Evolutionary conservation across 2,113 vertebrate genomes (phyloP).

Genomic region (Podiceps cristatus): DNA sequence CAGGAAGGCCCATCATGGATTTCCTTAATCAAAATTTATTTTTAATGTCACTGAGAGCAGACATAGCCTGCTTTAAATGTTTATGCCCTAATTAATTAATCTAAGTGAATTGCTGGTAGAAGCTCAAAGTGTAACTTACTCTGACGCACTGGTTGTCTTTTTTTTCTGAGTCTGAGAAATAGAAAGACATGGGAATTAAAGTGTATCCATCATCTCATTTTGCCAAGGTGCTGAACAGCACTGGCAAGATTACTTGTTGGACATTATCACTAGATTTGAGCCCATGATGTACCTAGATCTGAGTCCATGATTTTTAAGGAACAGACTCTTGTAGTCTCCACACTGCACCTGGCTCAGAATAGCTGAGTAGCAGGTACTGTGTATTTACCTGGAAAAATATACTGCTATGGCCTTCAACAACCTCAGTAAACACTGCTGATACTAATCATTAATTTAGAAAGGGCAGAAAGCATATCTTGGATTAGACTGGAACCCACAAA

Average conservation of each 20-base stretch:
- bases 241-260: not conserved
- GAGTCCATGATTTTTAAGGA: not conserved
- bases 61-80: not conserved
- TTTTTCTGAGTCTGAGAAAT: not conserved
- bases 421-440: not conserved
- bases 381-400: not conserved
- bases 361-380: not conserved
- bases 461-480: not conserved
- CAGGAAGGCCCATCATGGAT: not conserved
- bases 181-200: not conserved
- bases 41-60: not conserved
- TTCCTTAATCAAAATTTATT: not conserved
- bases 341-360: not conserved
- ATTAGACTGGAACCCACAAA: not conserved
- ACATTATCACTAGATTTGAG: not conserved
- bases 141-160: not conserved
- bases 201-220: not conserved
- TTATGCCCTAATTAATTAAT: not conserved
- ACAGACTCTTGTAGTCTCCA: not conserved
- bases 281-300: not conserved
- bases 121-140: not conserved
- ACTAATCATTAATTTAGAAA: not conserved
- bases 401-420: not conserved
- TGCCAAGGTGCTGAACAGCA: not conserved
- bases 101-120: not conserved